Conservation (phyloP, 2,888 invertebrate genomes). For the Cheilosia urbana region DNA sequence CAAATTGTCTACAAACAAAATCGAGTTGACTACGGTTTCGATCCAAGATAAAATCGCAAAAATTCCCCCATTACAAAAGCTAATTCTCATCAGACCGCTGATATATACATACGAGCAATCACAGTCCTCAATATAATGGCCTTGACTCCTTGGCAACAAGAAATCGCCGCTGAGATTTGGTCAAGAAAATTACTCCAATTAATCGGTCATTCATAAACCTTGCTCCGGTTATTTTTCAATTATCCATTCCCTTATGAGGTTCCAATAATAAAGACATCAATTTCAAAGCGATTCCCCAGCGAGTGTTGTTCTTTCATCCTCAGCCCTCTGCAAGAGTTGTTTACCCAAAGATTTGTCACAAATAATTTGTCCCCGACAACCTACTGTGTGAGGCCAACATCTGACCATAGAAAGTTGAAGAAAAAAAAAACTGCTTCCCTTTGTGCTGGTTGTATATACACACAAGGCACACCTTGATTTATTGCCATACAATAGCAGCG, state of each 20-base stretch:
- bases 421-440: slow-evolving; percentile 43
- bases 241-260: slow-evolving; percentile 40
- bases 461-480: slow-evolving; percentile 67
- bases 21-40: too few relatives aligned
- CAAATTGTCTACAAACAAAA: too few relatives aligned
- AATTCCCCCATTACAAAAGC: too few relatives aligned
- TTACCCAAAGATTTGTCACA: slow-evolving; percentile 74
- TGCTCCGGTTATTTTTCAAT: slow-evolving; percentile 26
- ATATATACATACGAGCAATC: too few relatives aligned
- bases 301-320: slow-evolving; percentile 48
- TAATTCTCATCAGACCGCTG: too few relatives aligned
- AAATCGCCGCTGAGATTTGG: not conserved
- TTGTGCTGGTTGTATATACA: slow-evolving; percentile 43
- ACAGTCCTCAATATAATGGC: not conserved
- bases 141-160: slow-evolving; percentile 2
- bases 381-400: slow-evolving; percentile 62
- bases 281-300: slow-evolving; percentile 58
- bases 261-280: slow-evolving; percentile 63
- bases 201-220: slow-evolving; percentile 46
- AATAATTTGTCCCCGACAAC: slow-evolving; percentile 73
- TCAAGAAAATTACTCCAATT: slow-evolving; percentile 43
- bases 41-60: too few relatives aligned
- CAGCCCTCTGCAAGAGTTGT: slow-evolving; percentile 51
- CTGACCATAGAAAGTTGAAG: slow-evolving; percentile 46
- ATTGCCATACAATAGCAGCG: slow-evolving; percentile 56